A percentile compares a stretch with the other conserved stretches of the same genome.
phyloP scores from a whole-genome alignment of 2,113 vertebrate species.

The Oreochromis tanganicae region DNA sequence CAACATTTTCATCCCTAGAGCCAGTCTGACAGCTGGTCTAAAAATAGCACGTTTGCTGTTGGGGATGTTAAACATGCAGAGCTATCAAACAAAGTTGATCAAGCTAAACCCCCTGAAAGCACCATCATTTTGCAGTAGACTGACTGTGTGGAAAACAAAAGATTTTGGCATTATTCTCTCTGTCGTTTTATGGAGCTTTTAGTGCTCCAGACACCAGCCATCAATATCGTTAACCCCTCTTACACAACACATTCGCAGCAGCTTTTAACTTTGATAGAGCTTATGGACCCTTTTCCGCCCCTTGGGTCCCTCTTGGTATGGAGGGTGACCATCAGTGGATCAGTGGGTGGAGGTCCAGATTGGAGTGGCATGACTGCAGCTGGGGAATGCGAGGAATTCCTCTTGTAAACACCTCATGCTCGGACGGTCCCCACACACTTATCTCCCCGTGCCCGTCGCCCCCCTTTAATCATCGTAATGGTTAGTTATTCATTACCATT shows the following conservation, averaged over 20 bases:
- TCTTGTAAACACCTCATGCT: conserved; percentile 68
- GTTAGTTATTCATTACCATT: conserved; percentile 36
- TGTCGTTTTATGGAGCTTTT: not conserved
- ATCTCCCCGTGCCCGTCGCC: conserved; percentile 50
- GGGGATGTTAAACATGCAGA: not conserved
- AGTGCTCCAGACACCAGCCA: not conserved
- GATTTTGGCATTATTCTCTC: not conserved
- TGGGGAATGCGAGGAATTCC: conserved; percentile 74
- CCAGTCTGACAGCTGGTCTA: not conserved
- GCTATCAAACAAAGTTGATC: not conserved
- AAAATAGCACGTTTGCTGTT: not conserved
- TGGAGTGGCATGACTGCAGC: conserved; percentile 56
- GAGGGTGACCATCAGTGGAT: conserved; percentile 51
- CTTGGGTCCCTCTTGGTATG: conserved; percentile 24
- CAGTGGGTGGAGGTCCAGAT: conserved; percentile 57
- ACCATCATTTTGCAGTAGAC: not conserved
- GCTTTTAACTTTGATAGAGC: not conserved
- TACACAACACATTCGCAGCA: conserved; percentile 4
- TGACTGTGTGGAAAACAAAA: not conserved
- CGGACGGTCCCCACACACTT: conserved; percentile 44
- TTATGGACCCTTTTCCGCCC: not conserved
- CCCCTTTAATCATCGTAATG: conserved; percentile 56
- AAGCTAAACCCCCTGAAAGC: not conserved
- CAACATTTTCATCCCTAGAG: not conserved
- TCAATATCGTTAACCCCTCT: not conserved